phyloP scores from a whole-genome alignment of 2,113 vertebrate species.

The Talpa occidentalis region DNA sequence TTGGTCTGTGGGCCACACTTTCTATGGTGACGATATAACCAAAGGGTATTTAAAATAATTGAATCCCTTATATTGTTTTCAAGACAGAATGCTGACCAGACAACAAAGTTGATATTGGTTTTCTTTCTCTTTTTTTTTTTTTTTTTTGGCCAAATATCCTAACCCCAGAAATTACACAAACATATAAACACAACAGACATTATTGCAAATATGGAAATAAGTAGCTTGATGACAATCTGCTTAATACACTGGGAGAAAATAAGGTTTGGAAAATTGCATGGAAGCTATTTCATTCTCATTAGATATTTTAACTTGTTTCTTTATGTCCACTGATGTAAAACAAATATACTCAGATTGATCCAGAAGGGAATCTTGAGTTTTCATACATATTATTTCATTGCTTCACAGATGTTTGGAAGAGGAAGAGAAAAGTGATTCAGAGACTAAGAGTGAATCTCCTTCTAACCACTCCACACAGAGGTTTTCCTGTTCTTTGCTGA shows the following conservation, averaged over 20 bases:
- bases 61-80: not conserved
- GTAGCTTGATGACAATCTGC: not conserved
- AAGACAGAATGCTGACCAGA: not conserved
- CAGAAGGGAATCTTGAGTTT: conserved; percentile 41
- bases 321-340: conserved; percentile 47
- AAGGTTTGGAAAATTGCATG: not conserved
- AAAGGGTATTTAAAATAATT: not conserved
- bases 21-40: not conserved
- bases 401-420: conserved; percentile 57
- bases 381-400: conserved; percentile 45
- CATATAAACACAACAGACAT: not conserved
- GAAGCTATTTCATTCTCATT: conserved; percentile 2
- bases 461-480: conserved; percentile 51
- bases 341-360: not conserved
- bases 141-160: not conserved
- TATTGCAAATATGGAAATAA: not conserved
- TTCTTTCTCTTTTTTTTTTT: not conserved
- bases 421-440: conserved; percentile 49
- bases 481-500: conserved; percentile 39
- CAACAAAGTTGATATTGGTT: not conserved
- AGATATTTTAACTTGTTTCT: not conserved
- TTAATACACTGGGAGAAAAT: not conserved
- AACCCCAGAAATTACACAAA: not conserved
- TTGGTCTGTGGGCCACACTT: not conserved
- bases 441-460: not conserved